These are phyloP conservation scores for Drosophila athabasca DNA, from an alignment of 1,140 invertebrate species.

Conservation along the genomic window DNA sequence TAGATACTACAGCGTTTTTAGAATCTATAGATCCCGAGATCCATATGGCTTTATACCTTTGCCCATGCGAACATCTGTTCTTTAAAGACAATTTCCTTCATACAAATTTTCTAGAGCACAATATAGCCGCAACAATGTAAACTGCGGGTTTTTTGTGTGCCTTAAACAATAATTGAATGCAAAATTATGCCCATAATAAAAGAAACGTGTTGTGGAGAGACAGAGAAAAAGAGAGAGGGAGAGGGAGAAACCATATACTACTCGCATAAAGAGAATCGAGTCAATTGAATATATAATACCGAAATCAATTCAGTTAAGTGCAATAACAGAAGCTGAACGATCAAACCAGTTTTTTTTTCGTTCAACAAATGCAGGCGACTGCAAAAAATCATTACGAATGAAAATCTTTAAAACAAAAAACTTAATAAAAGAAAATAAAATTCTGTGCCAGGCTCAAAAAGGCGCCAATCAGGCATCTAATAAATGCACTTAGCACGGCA, in stretches of 20 bases:
- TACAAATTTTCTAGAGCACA: slow-evolving; percentile 44
- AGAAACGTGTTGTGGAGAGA: slow-evolving; percentile 38
- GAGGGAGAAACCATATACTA: slow-evolving; percentile 7
- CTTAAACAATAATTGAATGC: slow-evolving; percentile 31
- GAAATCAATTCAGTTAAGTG: slow-evolving; percentile 24
- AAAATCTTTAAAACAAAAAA: slow-evolving; percentile 2
- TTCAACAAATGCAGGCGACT: neutral
- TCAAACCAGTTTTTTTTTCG: slow-evolving; percentile 22
- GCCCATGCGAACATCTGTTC: too few relatives aligned
- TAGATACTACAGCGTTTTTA: too few relatives aligned
- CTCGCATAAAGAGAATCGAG: slow-evolving; percentile 15
- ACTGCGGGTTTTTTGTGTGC: slow-evolving; percentile 19
- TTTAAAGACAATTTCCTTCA: neutral
- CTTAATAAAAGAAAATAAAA: neutral
- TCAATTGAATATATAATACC: slow-evolving; percentile 34
- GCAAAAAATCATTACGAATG: slow-evolving; percentile 9
- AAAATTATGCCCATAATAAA: slow-evolving; percentile 53
- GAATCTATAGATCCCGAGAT: too few relatives aligned
- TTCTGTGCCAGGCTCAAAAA: slow-evolving; percentile 33
- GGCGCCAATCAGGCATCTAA: slow-evolving; percentile 15
- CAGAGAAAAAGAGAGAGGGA: too few relatives aligned
- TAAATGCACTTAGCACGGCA: slow-evolving; percentile 36
- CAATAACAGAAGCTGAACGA: slow-evolving; percentile 10
- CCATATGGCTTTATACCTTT: too few relatives aligned
- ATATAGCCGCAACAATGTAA: slow-evolving; percentile 23